Conservation (phyloP, 2,888 invertebrate species). For the Ectemnius continuus region DNA sequence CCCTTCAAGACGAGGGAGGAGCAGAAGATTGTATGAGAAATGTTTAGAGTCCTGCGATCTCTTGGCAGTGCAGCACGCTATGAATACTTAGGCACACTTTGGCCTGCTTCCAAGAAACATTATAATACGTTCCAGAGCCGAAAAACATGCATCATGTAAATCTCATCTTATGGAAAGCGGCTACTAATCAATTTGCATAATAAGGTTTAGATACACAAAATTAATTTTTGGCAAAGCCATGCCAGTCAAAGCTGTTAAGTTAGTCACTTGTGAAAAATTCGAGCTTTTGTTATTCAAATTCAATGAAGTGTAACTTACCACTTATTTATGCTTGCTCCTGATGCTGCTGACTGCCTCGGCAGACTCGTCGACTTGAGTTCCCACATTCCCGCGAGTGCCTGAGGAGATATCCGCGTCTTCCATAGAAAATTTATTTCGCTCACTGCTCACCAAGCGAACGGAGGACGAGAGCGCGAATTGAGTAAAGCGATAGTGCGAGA, state of each 20-base stretch:
- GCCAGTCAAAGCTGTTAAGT: no score
- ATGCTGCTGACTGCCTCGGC: no score
- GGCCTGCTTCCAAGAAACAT: conserved; percentile 52
- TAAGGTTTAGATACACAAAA: background rate
- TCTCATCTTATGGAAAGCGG: background rate
- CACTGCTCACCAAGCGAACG: background rate
- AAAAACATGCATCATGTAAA: conserved; percentile 48
- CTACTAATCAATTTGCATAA: background rate
- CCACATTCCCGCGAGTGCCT: background rate
- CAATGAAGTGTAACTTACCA: background rate
- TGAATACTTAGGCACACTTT: conserved; percentile 42
- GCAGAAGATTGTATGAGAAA: conserved; percentile 27
- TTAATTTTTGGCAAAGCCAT: background rate
- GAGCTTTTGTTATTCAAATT: background rate
- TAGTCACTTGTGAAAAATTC: no score
- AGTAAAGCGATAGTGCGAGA: conserved; percentile 2
- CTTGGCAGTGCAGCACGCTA: conserved; percentile 40
- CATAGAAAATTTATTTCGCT: conserved; percentile 16
- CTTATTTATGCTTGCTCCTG: background rate
- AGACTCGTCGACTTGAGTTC: background rate
- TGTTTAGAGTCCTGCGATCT: conserved; percentile 44
- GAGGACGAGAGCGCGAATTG: conserved; percentile 10
- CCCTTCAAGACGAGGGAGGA: conserved; percentile 9
- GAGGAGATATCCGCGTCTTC: background rate
- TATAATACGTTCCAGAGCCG: conserved; percentile 46